Base-by-base conservation (phyloP, 2,113 vertebrate species). In the Procavia capensis region DNA sequence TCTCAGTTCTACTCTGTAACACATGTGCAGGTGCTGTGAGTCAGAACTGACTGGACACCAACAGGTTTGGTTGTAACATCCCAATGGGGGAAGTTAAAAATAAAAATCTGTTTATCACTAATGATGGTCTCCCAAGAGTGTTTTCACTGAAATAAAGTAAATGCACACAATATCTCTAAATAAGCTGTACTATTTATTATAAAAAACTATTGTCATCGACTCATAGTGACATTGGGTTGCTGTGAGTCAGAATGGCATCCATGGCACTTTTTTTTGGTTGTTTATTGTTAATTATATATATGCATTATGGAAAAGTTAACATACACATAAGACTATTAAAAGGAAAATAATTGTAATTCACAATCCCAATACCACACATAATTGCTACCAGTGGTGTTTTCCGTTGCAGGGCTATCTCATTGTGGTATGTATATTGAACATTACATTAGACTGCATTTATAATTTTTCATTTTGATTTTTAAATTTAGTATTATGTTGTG, bases 321-420 rank as follows among this genome's bases (percentile, higher is more conserved):
- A 75, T 95, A 74, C 80, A 79, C n/a, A 64, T 29, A 82, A 93
- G 64, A 45, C 39, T 64, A 85, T 74, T 6, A 84, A 89, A 34
- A 19, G 50, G 3, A 45, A 25, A 13, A 34, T 43, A 39, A 47
- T 75, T 45, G 9, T 59, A 66, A 54, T 66, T 80, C 14, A 85
- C 24, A 81, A 59, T 57, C 9, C 4, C 34, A 85, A 10, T 4
- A 75, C 3, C 25, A 54, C 29, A 63, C 14, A 29, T 45, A 80
- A 25, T 82, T 90, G 24, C n/a, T 75, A 39, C 34, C 61, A 74
- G 47, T 45, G 57, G 3, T 89, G 59, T 11, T 29, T 84, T 74
- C 90, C 45, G n/a, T 85, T 31, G 41, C n/a, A 25, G 9, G 24
- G 3, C 54, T 78, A 29, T 50, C 63, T 61, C 41, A 45, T 1